Evolutionary conservation across 1,140 invertebrate species (phyloP).

Genomic region (Drosophila sulfurigaster): DNA sequence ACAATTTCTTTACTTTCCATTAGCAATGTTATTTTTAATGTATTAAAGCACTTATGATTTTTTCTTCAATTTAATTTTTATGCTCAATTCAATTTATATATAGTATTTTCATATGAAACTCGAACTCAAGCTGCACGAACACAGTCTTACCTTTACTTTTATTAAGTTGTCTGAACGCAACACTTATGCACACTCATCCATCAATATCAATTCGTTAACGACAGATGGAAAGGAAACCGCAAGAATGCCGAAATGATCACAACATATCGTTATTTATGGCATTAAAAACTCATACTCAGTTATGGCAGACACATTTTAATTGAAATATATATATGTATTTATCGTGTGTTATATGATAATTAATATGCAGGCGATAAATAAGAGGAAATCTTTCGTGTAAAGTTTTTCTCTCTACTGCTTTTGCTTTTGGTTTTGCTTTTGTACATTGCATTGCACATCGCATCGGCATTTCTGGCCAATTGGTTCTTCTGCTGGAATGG

Average conservation of each 20-base stretch:
- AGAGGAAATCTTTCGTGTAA: not conserved
- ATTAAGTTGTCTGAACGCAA: not conserved
- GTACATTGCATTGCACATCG: not conserved
- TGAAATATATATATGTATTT: conserved; percentile 5
- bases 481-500: conserved; percentile 59
- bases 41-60: too few relatives aligned
- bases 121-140: too few relatives aligned
- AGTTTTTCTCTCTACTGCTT: not conserved
- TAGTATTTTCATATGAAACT: too few relatives aligned
- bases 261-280: conserved; percentile 5
- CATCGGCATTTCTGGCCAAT: conserved; percentile 43
- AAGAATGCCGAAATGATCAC: not conserved
- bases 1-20: too few relatives aligned
- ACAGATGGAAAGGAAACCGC: not conserved
- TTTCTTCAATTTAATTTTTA: too few relatives aligned
- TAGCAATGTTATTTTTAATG: too few relatives aligned
- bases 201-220: not conserved
- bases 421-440: not conserved
- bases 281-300: not conserved
- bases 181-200: not conserved
- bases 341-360: conserved; percentile 3
- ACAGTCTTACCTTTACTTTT: not conserved
- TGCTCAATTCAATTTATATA: too few relatives aligned
- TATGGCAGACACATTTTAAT: not conserved
- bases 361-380: conserved; percentile 1